Evolutionary conservation across 2,113 vertebrate species (phyloP).

Genomic region (Phyllopteryx taeniolatus): DNA sequence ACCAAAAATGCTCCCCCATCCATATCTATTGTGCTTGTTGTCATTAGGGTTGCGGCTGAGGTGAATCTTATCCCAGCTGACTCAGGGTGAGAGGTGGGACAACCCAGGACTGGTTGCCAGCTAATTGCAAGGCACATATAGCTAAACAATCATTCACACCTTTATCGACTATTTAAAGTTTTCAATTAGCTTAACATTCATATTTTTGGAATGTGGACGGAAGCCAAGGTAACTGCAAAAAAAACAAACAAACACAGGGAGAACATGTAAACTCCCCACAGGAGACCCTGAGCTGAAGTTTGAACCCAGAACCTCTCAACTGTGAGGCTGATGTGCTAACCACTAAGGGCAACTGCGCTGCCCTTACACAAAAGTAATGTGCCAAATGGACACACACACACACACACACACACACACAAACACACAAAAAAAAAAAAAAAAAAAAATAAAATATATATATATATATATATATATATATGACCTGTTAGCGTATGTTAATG

Average conservation of each 20-base stretch:
- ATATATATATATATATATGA: too few species aligned
- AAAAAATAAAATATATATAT: too few species aligned
- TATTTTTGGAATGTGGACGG: background rate
- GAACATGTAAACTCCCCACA: background rate
- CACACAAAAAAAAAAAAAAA: too few species aligned
- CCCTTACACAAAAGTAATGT: background rate
- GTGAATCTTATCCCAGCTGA: background rate
- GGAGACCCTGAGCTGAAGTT: background rate
- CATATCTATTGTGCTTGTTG: background rate
- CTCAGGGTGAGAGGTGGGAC: background rate
- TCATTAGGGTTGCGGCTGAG: too few species aligned
- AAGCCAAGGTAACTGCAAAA: background rate
- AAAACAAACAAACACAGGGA: background rate
- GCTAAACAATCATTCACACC: background rate
- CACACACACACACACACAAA: too few species aligned
- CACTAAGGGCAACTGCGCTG: background rate
- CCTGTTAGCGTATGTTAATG: too few species aligned
- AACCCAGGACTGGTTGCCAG: too few species aligned
- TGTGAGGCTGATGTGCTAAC: background rate
- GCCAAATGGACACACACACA: too few species aligned
- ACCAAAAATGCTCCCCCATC: background rate
- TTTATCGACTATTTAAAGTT: background rate
- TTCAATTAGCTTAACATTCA: background rate
- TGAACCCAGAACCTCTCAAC: background rate
- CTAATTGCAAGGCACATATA: too few species aligned